Evolutionary conservation across 2,797 vertebrate genomes (phyloP).

Genomic region (Intellagama lesueurii): DNA sequence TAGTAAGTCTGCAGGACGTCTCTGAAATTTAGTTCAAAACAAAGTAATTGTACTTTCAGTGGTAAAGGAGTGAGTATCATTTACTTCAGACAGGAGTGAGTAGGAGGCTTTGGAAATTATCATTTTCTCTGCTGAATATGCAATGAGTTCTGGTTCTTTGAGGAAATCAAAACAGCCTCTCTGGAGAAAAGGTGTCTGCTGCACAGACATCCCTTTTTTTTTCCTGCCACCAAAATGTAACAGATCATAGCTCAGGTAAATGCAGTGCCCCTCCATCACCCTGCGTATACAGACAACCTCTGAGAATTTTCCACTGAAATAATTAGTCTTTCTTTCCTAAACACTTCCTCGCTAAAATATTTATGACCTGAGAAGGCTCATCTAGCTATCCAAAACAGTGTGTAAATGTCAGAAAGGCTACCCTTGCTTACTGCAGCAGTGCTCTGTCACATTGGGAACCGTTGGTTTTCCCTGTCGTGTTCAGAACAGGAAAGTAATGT

Average conservation of each 20-base stretch:
- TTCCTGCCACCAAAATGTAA: background rate
- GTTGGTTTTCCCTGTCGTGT: background rate
- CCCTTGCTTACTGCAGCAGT: background rate
- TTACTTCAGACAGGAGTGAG: background rate
- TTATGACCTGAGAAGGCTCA: background rate
- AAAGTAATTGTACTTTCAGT: background rate
- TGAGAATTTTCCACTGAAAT: background rate
- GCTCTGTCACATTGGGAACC: background rate
- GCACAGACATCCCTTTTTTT: background rate
- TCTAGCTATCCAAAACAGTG: background rate
- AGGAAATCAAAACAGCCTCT: background rate
- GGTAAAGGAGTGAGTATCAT: background rate
- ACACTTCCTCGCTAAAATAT: background rate
- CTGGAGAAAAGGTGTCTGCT: background rate
- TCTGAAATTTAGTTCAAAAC: background rate
- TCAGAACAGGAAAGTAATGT: background rate
- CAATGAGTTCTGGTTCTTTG: background rate
- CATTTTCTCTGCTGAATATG: background rate
- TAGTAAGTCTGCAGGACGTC: background rate
- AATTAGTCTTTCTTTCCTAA: background rate
- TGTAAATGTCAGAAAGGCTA: background rate
- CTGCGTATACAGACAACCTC: background rate
- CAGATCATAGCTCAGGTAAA: background rate
- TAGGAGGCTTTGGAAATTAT: background rate
- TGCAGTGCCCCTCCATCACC: background rate